Base-by-base conservation (phyloP, 2,797 vertebrate genomes). In the Synanceia verrucosa region DNA sequence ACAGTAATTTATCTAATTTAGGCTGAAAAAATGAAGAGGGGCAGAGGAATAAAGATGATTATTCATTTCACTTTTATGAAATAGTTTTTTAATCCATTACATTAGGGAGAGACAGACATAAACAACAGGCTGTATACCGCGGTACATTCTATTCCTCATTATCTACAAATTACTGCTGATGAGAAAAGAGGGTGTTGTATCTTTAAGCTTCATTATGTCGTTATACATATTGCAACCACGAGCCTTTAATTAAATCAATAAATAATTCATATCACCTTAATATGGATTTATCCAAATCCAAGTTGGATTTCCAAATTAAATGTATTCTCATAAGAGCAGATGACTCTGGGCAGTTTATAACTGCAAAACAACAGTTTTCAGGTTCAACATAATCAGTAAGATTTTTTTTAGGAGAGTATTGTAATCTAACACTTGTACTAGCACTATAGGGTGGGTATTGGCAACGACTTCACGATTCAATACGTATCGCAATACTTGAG, bases 191-290 rank as follows among this genome's bases (percentile, higher is more conserved):
- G 47, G 44, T 62, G 58, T 47, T 57, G 51, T 43, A 51, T 73
- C 47, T 70, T 53, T 63, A 53, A 13, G 47, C n/a, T 63, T 80
- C 47, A 77, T 78, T 75, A 65, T 56, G 63, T 52, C 70, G 31
- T 78, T 58, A 64, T 78, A 56, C 59, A 79, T 76, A 77, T 72
- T 79, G 60, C 60, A 72, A 47, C 61, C 18, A 41, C 73, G 13
- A 77, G 47, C 51, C 48, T 77, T 74, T 71, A 71, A 74, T 77
- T 59, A 65, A 79, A 78, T 59, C 65, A 70, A 50, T 78, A 61
- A 70, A 78, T 78, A 62, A 73, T 73, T 80, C 2, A 86, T 29
- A 31, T 57, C 8, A 41, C 9, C 37, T 57, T 58, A 19, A 64
- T 46, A 43, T 18, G 28, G 8, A 58, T 70, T 56, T 13, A 63